Percentiles rank a stretch among this genome's conserved stretches.
These are phyloP conservation scores for Pipistrellus pygmaeus DNA, from an alignment of 2,797 vertebrate species.

Conservation along the genomic window DNA sequence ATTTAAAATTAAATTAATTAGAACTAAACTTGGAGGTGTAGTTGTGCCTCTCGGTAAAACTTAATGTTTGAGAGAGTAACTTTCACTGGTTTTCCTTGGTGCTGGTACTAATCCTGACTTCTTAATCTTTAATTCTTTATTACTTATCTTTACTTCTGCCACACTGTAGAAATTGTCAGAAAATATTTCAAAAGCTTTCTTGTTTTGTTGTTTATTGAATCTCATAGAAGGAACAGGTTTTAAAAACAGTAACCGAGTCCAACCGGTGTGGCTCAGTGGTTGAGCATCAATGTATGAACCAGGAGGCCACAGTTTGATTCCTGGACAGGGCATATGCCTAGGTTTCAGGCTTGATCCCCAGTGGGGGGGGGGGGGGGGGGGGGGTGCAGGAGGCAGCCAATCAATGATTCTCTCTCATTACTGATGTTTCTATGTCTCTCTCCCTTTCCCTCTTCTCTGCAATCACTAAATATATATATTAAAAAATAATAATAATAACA, in stretches of 20 bases:
- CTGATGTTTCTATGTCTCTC: too few relatives aligned
- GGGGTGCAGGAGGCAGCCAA: too few relatives aligned
- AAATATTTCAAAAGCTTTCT: constrained; percentile 16
- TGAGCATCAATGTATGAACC: too few relatives aligned
- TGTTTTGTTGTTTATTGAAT: constrained; percentile 2
- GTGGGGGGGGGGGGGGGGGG: too few relatives aligned
- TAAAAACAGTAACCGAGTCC: not conserved
- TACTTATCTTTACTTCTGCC: not conserved
- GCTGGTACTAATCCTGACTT: constrained; percentile 11
- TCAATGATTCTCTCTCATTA: too few relatives aligned
- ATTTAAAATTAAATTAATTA: not conserved
- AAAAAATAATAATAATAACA: not conserved
- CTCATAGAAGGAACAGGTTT: constrained; percentile 16
- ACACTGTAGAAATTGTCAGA: constrained; percentile 12
- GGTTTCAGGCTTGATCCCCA: too few relatives aligned
- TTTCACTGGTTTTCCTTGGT: constrained; percentile 37
- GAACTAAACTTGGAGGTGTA: not conserved
- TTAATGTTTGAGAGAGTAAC: not conserved
- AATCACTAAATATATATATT: too few relatives aligned
- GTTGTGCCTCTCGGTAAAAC: not conserved
- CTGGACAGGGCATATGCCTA: too few relatives aligned
- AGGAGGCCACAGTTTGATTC: too few relatives aligned
- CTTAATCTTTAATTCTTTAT: not conserved
- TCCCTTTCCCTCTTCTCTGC: too few relatives aligned
- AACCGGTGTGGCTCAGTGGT: too few relatives aligned